Percentiles rank a stretch among this genome's conserved stretches.
These are phyloP conservation scores for Callyntrura guangdongensis DNA, from an alignment of 2,888 invertebrate species.

Conservation along the genomic window DNA sequence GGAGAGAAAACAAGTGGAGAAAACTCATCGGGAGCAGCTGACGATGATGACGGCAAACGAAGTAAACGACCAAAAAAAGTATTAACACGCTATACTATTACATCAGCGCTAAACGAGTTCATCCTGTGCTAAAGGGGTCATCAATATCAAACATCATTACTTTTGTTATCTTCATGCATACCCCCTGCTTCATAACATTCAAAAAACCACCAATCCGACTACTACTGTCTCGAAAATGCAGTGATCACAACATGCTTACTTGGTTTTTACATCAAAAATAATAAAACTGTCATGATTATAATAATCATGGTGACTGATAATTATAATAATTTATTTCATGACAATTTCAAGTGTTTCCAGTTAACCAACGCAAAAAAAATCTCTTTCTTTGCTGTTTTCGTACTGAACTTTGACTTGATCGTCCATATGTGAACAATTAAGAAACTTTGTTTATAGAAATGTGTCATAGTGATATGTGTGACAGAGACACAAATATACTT, in stretches of 20 bases:
- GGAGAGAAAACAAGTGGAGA: background rate
- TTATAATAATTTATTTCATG: conserved; percentile 46
- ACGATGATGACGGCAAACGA: conserved; percentile 5
- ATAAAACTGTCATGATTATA: conserved; percentile 47
- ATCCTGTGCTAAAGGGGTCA: conserved; percentile 62
- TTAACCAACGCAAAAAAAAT: background rate
- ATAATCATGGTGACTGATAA: conserved; percentile 16
- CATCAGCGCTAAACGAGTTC: conserved; percentile 58
- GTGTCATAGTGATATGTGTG: background rate
- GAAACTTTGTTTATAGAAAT: background rate
- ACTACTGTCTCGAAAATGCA: conserved; percentile 29
- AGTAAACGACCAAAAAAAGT: conserved; percentile 17
- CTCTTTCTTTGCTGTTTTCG: conserved; percentile 1
- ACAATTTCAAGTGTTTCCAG: conserved; percentile 60
- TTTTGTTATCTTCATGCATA: conserved; percentile 28
- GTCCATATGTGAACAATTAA: background rate
- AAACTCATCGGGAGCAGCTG: conserved; percentile 56
- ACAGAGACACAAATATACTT: too few species aligned
- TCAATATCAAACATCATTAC: conserved; percentile 45
- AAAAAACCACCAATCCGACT: conserved; percentile 19
- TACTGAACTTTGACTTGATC: background rate
- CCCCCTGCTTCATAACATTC: background rate
- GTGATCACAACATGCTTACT: conserved; percentile 16
- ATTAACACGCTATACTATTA: conserved; percentile 32
- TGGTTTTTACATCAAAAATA: conserved; percentile 35